Evolutionary conservation across 2,797 vertebrate species (phyloP).

Genomic region (Urophycis tenuis): DNA sequence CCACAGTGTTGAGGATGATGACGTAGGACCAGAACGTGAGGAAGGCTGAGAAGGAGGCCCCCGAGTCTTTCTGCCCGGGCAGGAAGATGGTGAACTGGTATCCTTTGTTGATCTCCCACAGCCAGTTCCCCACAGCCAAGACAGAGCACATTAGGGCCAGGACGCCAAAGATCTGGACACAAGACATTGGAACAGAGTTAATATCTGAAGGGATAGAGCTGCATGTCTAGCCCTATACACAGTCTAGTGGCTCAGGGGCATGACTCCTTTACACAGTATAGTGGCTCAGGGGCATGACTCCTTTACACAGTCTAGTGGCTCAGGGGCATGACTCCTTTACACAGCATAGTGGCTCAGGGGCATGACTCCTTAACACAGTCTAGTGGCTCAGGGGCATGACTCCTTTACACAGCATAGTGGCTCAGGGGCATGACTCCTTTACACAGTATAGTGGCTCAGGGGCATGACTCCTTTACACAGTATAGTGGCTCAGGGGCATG

Average conservation of each 20-base stretch:
- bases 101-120: slow-evolving; percentile 81
- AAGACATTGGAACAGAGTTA: not conserved
- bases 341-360: too few species aligned
- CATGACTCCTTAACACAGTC: too few species aligned
- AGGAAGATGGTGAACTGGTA: slow-evolving; percentile 81
- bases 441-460: too few species aligned
- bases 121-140: slow-evolving; percentile 81
- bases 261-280: too few species aligned
- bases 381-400: too few species aligned
- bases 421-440: too few species aligned
- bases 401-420: too few species aligned
- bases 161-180: slow-evolving; percentile 82
- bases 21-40: slow-evolving; percentile 96
- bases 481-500: too few species aligned
- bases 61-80: slow-evolving; percentile 68
- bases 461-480: too few species aligned
- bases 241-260: not conserved
- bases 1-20: slow-evolving; percentile 96
- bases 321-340: too few species aligned
- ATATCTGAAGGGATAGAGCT: not conserved
- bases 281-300: too few species aligned
- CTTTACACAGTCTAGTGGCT: too few species aligned
- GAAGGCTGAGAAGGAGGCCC: slow-evolving; percentile 68
- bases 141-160: slow-evolving; percentile 83
- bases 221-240: not conserved